A percentile compares a stretch with the other conserved stretches of the same genome.
Conservation (phyloP, 2,797 vertebrate genomes). For the Lateolabrax maculatus region DNA sequence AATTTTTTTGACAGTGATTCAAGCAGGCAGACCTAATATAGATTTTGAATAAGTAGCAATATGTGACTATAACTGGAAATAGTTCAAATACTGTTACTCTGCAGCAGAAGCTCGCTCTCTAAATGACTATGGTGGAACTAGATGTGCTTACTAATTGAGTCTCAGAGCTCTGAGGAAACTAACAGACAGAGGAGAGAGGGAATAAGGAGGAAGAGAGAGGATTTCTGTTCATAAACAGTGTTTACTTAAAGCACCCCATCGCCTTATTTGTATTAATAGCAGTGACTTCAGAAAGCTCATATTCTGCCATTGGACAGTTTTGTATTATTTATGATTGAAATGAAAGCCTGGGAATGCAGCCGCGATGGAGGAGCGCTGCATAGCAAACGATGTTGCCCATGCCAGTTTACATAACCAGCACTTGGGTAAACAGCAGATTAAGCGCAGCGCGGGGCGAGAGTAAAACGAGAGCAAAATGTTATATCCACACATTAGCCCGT, state of each 20-base stretch:
- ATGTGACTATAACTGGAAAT: conserved; percentile 44
- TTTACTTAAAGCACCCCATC: conserved; percentile 78
- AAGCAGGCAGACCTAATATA: conserved; percentile 52
- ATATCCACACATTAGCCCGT: conserved; percentile 67
- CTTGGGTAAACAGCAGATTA: conserved; percentile 79
- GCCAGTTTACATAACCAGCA: conserved; percentile 79
- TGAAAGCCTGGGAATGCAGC: conserved; percentile 77
- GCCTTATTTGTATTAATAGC: conserved; percentile 88
- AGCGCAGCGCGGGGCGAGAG: conserved; percentile 42
- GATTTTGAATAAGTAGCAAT: conserved; percentile 50
- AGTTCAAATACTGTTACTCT: conserved; percentile 51
- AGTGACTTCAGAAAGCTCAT: conserved; percentile 84
- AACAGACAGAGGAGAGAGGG: conserved; percentile 31
- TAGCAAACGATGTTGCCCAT: conserved; percentile 76
- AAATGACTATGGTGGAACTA: conserved; percentile 51
- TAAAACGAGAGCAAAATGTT: conserved; percentile 74
- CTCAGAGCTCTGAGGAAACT: conserved; percentile 57
- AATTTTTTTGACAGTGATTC: conserved; percentile 59
- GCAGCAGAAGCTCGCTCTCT: conserved; percentile 39
- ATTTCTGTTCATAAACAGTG: conserved; percentile 79
- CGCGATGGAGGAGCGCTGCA: conserved; percentile 67
- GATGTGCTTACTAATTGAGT: conserved; percentile 75
- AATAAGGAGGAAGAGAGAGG: conserved; percentile 6
- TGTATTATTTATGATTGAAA: conserved; percentile 86
- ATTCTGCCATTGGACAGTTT: conserved; percentile 85